Conservation (phyloP, 2,797 vertebrate genomes). For the Amblyopsis hoosieri region DNA sequence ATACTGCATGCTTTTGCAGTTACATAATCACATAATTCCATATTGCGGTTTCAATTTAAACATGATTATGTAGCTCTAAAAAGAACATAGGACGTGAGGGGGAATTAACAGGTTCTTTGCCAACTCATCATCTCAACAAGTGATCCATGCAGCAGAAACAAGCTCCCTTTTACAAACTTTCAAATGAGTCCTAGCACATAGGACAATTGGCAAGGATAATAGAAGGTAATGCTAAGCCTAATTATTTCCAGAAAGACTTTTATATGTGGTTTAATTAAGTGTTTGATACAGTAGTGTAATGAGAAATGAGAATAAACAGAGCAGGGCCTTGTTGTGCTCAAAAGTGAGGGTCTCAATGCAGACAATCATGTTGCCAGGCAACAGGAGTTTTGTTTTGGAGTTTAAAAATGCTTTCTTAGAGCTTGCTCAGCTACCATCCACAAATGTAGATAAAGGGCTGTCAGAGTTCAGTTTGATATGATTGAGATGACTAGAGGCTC, state of each 20-base stretch:
- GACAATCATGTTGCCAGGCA: constrained; percentile 72
- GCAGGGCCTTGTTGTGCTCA: constrained; percentile 55
- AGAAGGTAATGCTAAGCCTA: constrained; percentile 38
- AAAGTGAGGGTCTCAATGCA: constrained; percentile 56
- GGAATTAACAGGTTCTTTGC: constrained; percentile 28
- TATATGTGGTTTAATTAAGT: constrained; percentile 49
- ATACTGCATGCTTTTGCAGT: too few species aligned
- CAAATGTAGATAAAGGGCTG: neutral
- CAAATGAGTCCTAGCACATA: constrained; percentile 26
- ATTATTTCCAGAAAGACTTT: constrained; percentile 65
- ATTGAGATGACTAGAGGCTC: neutral
- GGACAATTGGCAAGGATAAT: constrained; percentile 25
- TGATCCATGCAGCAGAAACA: constrained; percentile 23
- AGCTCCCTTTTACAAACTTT: constrained; percentile 35
- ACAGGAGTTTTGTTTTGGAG: constrained; percentile 67
- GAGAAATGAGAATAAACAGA: constrained; percentile 65
- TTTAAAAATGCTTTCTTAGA: constrained; percentile 32
- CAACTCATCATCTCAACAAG: constrained; percentile 31
- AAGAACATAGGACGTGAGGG: too few species aligned
- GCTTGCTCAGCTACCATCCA: constrained; percentile 9
- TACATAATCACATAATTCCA: too few species aligned
- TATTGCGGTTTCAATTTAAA: too few species aligned
- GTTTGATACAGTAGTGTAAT: constrained; percentile 62
- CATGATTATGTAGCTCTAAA: too few species aligned
- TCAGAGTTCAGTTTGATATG: constrained; percentile 1